Percentiles rank a stretch among this genome's conserved stretches.
These are phyloP conservation scores for Drosophila sturtevanti DNA, from an alignment of 1,140 invertebrate species.

Conservation along the genomic window DNA sequence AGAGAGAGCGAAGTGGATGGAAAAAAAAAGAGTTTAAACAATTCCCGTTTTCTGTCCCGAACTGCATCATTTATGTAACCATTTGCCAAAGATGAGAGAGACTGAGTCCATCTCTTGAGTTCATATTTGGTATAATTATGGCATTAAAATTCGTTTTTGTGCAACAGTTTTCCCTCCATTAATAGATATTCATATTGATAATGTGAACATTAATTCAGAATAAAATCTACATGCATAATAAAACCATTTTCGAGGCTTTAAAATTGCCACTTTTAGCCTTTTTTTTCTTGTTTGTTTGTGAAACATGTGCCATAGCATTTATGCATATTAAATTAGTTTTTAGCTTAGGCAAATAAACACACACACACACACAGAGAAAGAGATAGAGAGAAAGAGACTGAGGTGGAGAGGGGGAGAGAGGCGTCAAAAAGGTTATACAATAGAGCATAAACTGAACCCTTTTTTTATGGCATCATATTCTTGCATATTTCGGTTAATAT, in stretches of 20 bases:
- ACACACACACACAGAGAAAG: slow-evolving; percentile 46
- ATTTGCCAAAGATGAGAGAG: slow-evolving; percentile 27
- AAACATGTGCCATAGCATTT: slow-evolving; percentile 76
- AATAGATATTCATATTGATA: slow-evolving; percentile 57
- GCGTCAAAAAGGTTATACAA: slow-evolving; percentile 15
- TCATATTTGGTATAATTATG: slow-evolving; percentile 65
- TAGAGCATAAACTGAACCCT: slow-evolving; percentile 55
- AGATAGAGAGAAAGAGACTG: slow-evolving; percentile 44
- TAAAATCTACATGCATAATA: slow-evolving; percentile 52
- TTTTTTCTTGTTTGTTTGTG: slow-evolving; percentile 33
- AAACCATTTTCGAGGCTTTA: slow-evolving; percentile 73
- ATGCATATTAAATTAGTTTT: slow-evolving; percentile 79
- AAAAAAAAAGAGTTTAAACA: slow-evolving; percentile 50
- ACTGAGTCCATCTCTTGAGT: slow-evolving; percentile 36
- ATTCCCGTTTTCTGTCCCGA: slow-evolving; percentile 42
- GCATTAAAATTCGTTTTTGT: slow-evolving; percentile 61
- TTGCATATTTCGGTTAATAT: slow-evolving; percentile 63
- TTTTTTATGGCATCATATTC: slow-evolving; percentile 71
- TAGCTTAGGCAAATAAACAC: slow-evolving; percentile 71
- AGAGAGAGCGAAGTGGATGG: too few species aligned
- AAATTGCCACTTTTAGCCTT: slow-evolving; percentile 54
- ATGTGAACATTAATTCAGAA: slow-evolving; percentile 28
- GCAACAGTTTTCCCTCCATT: slow-evolving; percentile 61
- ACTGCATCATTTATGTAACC: slow-evolving; percentile 28
- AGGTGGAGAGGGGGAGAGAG: slow-evolving; percentile 24